Conservation (phyloP, 2,888 invertebrate genomes). For the Lasioglossum oenotherae region DNA sequence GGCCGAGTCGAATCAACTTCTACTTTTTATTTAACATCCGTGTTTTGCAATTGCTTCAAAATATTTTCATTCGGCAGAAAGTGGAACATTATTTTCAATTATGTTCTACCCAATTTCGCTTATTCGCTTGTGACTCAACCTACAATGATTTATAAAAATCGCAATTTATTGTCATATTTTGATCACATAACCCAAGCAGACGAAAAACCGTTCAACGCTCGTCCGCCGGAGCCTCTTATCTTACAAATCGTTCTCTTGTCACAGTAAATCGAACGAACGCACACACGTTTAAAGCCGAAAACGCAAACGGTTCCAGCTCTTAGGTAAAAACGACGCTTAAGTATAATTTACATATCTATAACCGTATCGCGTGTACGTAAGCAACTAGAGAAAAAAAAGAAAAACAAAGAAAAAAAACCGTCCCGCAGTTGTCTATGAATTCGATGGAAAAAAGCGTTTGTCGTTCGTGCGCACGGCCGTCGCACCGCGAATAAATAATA, state of each 20-base stretch:
- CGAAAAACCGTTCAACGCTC: constrained; percentile 28
- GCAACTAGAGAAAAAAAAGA: constrained; percentile 56
- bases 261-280: constrained; percentile 48
- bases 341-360: constrained; percentile 58
- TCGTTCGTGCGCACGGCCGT: constrained; percentile 45
- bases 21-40: not conserved
- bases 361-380: constrained; percentile 37
- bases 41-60: too few relatives aligned
- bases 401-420: constrained; percentile 51
- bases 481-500: constrained; percentile 59
- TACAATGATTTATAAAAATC: not conserved
- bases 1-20: not conserved
- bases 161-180: not conserved
- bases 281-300: constrained; percentile 35
- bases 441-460: constrained; percentile 40
- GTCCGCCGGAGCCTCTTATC: constrained; percentile 51
- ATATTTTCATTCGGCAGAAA: not conserved
- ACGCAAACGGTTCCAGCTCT: constrained; percentile 43
- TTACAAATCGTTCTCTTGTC: constrained; percentile 62
- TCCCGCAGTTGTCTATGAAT: constrained; percentile 63
- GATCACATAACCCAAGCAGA: not conserved
- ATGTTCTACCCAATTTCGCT: not conserved
- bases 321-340: constrained; percentile 54
- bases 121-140: not conserved
- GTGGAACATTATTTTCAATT: not conserved